These are phyloP conservation scores for Perizoma affinitatum DNA, from an alignment of 2,888 invertebrate species.

Conservation along the genomic window DNA sequence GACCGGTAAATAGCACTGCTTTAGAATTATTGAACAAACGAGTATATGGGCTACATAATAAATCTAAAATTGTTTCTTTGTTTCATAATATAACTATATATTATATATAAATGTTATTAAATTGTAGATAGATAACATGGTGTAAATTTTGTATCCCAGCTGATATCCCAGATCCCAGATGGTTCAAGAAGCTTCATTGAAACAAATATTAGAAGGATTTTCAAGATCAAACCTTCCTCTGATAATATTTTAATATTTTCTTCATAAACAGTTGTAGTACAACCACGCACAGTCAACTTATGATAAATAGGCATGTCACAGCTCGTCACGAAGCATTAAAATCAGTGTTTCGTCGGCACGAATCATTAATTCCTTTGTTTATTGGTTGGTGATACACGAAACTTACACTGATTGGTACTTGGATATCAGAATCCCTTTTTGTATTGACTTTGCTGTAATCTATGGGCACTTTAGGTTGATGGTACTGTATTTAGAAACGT, in stretches of 20 bases:
- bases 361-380: conserved; percentile 76
- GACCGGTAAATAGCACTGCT: no score
- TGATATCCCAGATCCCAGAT: no score
- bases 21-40: no score
- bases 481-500: background rate
- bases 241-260: conserved; percentile 13
- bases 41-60: no score
- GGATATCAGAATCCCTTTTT: conserved; percentile 24
- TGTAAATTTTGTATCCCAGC: no score
- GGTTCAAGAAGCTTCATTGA: no score
- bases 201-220: background rate
- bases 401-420: conserved; percentile 47
- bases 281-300: conserved; percentile 43
- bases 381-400: conserved; percentile 67
- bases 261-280: conserved; percentile 37
- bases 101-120: background rate
- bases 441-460: conserved; percentile 23
- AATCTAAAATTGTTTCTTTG: no score
- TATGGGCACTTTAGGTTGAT: conserved; percentile 21
- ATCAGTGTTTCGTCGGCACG: conserved; percentile 75
- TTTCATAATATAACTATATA: no score
- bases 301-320: conserved; percentile 61
- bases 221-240: conserved; percentile 9
- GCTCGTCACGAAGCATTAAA: conserved; percentile 76
- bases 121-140: background rate